phyloP scores from a whole-genome alignment of 2,113 vertebrate species.

The Pelusios castaneus region DNA sequence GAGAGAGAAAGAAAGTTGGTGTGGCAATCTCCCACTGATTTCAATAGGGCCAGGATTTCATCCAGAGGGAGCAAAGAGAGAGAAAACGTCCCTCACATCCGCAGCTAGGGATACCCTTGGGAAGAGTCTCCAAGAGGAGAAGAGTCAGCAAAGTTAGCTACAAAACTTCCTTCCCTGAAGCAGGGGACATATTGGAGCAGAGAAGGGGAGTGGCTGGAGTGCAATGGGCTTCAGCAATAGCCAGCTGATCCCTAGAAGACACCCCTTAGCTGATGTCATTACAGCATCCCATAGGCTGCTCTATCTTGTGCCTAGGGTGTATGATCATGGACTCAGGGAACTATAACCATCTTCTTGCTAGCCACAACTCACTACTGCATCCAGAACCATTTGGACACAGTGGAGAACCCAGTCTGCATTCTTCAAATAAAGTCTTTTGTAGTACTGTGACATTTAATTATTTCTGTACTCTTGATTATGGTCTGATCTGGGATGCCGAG shows the following conservation, averaged over 20 bases:
- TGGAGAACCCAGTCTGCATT: not conserved
- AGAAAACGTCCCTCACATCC: not conserved
- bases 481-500: not conserved
- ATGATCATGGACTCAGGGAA: not conserved
- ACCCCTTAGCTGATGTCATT: not conserved
- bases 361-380: not conserved
- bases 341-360: not conserved
- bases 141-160: not conserved
- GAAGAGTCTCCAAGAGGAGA: not conserved
- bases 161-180: not conserved
- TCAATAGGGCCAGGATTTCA: not conserved
- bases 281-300: not conserved
- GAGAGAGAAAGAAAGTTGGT: too few relatives aligned
- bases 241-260: not conserved
- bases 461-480: not conserved
- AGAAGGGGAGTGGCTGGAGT: not conserved
- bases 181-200: not conserved
- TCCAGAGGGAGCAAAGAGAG: not conserved
- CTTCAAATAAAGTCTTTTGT: not conserved
- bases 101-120: not conserved
- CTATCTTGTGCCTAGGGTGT: not conserved
- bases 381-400: not conserved
- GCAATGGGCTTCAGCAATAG: not conserved
- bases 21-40: not conserved
- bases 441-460: not conserved